Conservation (phyloP, 2,113 vertebrate species). For the Cyanoramphus novaezelandiae region DNA sequence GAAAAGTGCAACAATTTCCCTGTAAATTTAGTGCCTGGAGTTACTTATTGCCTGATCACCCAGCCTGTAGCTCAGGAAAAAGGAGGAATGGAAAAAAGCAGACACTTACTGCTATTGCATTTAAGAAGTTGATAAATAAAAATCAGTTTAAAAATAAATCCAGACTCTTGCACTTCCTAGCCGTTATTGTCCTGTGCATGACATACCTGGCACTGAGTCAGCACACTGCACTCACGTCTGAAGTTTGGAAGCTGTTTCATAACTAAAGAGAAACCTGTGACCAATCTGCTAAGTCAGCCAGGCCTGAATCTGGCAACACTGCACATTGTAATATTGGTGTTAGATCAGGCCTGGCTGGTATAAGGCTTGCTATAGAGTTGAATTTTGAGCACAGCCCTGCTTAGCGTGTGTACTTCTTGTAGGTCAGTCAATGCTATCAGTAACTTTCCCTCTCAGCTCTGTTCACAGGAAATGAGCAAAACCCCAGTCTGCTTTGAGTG, state of each 20-base stretch:
- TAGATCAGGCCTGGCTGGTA: not conserved
- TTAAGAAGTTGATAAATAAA: not conserved
- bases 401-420: not conserved
- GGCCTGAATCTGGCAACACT: not conserved
- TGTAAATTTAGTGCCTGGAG: constrained; percentile 44
- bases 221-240: not conserved
- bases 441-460: not conserved
- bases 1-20: constrained; percentile 63
- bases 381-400: not conserved
- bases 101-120: not conserved
- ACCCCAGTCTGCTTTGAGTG: not conserved
- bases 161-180: constrained; percentile 12
- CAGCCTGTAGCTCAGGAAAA: not conserved
- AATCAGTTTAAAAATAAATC: constrained; percentile 25
- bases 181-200: not conserved
- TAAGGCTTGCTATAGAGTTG: not conserved
- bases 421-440: not conserved
- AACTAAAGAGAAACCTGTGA: not conserved
- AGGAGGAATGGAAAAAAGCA: not conserved
- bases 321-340: not conserved
- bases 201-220: constrained; percentile 19
- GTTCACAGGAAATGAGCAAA: not conserved
- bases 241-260: constrained; percentile 7
- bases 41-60: constrained; percentile 45
- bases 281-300: not conserved